Conservation (phyloP, 2,797 vertebrate genomes). For the Cynopterus sphinx region DNA sequence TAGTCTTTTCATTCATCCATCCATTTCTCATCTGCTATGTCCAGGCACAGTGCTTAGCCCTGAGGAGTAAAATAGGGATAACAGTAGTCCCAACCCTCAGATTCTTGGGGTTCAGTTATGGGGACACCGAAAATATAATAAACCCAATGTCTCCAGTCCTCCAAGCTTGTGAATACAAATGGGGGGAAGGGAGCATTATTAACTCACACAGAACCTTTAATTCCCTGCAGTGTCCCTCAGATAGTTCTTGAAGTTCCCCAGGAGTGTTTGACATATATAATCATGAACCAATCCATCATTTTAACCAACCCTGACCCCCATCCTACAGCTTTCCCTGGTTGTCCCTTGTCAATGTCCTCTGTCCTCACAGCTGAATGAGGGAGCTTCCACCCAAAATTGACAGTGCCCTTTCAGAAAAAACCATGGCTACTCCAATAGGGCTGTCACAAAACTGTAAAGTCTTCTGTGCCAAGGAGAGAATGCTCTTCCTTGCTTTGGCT, state of each 20-base stretch:
- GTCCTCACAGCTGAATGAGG: neutral
- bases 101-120: neutral
- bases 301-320: neutral
- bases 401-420: neutral
- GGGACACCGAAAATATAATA: slow-evolving; percentile 13
- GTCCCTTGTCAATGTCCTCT: neutral
- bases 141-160: neutral
- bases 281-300: neutral
- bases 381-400: neutral
- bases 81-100: neutral
- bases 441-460: neutral
- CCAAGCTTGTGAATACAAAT: neutral
- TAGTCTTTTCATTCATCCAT: neutral
- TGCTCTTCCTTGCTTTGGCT: neutral
- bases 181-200: neutral
- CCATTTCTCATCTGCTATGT: neutral
- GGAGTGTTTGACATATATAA: neutral
- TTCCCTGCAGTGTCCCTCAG: neutral
- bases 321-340: neutral
- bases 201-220: neutral
- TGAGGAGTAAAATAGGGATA: neutral
- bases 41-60: neutral
- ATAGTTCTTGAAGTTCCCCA: slow-evolving; percentile 15
- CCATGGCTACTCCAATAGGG: neutral
- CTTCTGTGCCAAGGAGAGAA: neutral